Conservation (phyloP, 2,113 vertebrate species). For the Campylomormyrus numenius region DNA sequence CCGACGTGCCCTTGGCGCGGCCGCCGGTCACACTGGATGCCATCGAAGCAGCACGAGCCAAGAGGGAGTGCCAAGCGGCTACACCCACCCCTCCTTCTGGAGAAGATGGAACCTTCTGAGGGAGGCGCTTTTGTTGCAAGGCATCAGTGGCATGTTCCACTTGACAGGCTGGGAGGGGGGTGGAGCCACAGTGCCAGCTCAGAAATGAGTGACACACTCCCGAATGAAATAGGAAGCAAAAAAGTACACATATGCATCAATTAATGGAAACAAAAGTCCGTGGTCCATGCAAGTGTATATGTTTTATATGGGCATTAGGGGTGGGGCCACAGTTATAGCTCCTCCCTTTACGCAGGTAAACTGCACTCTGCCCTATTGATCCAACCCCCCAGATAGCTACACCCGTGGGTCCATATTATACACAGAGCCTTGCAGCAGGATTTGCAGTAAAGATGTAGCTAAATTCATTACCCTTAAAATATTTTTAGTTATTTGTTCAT, state of each 20-base stretch:
- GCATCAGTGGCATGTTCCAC: background rate
- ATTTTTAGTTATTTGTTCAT: background rate
- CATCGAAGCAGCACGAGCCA: background rate
- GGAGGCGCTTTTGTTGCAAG: background rate
- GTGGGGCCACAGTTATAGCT: background rate
- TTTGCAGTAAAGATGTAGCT: background rate
- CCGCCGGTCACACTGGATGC: background rate
- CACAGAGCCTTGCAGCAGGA: too few relatives aligned
- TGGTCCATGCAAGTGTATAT: background rate
- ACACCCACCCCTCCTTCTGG: background rate
- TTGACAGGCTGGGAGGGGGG: background rate
- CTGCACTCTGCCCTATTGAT: background rate
- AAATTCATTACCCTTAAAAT: background rate
- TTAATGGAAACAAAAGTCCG: background rate
- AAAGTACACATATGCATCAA: background rate
- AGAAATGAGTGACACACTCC: background rate
- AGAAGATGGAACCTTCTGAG: conserved; percentile 4
- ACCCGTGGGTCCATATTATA: background rate
- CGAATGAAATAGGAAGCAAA: conserved; percentile 12
- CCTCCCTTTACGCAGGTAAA: background rate
- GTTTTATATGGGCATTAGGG: background rate
- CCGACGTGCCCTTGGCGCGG: background rate
- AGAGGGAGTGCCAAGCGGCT: conserved; percentile 19
- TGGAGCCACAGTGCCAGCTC: background rate
- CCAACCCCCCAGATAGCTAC: background rate